phyloP scores from a whole-genome alignment of 1,140 invertebrate species.

The Delia radicum region DNA sequence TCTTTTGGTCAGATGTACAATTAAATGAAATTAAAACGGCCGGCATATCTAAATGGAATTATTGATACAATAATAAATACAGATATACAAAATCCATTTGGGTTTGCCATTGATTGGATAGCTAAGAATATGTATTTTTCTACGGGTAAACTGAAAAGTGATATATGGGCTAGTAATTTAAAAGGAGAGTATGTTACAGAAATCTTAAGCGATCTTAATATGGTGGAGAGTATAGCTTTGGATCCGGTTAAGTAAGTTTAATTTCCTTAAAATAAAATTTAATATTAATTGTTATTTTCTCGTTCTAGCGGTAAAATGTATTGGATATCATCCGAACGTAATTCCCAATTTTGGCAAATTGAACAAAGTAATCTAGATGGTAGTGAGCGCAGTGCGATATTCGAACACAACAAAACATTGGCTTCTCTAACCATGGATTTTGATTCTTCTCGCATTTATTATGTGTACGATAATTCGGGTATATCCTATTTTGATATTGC shows the following conservation, averaged over 20 bases:
- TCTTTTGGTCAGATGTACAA: conserved; percentile 80
- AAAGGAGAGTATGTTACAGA: conserved; percentile 69
- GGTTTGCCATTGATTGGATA: conserved; percentile 74
- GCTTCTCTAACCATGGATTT: conserved; percentile 66
- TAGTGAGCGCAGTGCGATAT: conserved; percentile 39
- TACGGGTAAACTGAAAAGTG: conserved; percentile 56
- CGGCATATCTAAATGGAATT: conserved; percentile 66
- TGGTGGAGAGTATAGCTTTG: conserved; percentile 63
- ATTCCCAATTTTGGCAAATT: conserved; percentile 57
- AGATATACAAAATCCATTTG: conserved; percentile 59
- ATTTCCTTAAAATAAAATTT: neutral
- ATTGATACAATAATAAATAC: conserved; percentile 73
- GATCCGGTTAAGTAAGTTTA: conserved; percentile 62
- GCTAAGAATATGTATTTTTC: conserved; percentile 72
- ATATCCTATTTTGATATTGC: conserved; percentile 69
- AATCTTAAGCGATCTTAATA: conserved; percentile 48
- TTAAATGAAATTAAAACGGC: conserved; percentile 73
- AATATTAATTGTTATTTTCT: conserved; percentile 6
- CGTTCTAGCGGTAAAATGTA: conserved; percentile 64
- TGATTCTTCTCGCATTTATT: conserved; percentile 67
- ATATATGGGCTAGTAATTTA: conserved; percentile 69
- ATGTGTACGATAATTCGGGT: conserved; percentile 63
- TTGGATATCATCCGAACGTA: conserved; percentile 59
- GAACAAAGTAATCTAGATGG: conserved; percentile 71
- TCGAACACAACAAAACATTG: conserved; percentile 39